Evolutionary conservation across 2,888 invertebrate genomes (phyloP).

Genomic region (Polymixis flavicincta): DNA sequence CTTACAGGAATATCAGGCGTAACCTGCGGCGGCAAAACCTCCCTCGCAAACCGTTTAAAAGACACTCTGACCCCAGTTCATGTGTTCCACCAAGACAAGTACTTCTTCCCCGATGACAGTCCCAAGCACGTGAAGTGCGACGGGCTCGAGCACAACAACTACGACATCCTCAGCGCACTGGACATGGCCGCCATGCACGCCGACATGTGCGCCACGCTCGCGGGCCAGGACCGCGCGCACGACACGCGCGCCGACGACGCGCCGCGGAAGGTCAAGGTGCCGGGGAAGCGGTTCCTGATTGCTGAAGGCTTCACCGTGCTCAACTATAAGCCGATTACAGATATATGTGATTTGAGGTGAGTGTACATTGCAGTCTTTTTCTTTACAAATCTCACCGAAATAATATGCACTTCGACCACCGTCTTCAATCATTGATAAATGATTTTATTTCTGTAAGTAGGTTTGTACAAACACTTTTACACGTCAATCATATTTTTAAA

Average conservation of each 20-base stretch:
- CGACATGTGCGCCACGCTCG: background rate
- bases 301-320: slow-evolving; percentile 95
- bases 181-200: slow-evolving; percentile 92
- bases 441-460: no score
- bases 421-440: background rate
- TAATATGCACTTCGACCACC: background rate
- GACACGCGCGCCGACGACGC: slow-evolving; percentile 20
- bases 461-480: no score
- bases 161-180: slow-evolving; percentile 93
- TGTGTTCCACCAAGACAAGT: slow-evolving; percentile 94
- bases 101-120: slow-evolving; percentile 93
- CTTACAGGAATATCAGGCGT: slow-evolving; percentile 92
- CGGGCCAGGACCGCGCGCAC: slow-evolving; percentile 67
- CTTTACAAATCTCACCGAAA: background rate
- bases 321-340: slow-evolving; percentile 92
- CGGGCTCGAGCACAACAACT: slow-evolving; percentile 93
- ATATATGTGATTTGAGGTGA: slow-evolving; percentile 92
- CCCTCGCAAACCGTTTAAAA: slow-evolving; percentile 91
- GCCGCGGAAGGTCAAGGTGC: slow-evolving; percentile 47
- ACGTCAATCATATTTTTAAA: no score
- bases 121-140: slow-evolving; percentile 91
- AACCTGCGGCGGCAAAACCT: slow-evolving; percentile 96
- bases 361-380: slow-evolving; percentile 17
- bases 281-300: slow-evolving; percentile 90
- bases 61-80: slow-evolving; percentile 84